Evolutionary conservation across 2,113 vertebrate species (phyloP), one percentile per base, ranked within the genome.

Genomic region (Hippolais icterina): DNA sequence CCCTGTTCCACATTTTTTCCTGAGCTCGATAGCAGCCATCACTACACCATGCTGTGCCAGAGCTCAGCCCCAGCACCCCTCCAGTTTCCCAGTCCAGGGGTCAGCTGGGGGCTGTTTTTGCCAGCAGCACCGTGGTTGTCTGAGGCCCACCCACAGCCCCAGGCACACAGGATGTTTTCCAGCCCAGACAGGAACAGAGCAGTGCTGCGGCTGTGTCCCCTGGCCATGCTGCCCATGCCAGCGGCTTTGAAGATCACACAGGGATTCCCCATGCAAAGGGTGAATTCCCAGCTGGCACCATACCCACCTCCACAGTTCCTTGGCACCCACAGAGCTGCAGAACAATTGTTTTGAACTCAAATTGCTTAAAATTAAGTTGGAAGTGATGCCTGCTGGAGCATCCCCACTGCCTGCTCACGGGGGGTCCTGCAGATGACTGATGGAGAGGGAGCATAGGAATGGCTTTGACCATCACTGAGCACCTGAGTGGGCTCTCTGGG

Each of bases 251-350:
- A 95, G 89, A 61, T 69, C 80, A 22, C 12, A 0, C 61, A 96
- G 94, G 91, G 91, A 95, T 96, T 95, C 69, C 96, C 89, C 81
- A 0, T 76, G 49, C 3, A 0, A 37, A 87, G 87, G 91, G 91
- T 89, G 83, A 96, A 96, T 97, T 96, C 94, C 91, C 93, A 95
- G 44, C 65, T 93, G 91, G 93, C 89, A 84, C 69, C 46, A 3
- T 65, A 78, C 91, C 69, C 87, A 41, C 44, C 53, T 89, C 59
- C 2, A 2, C 59, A 1, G 3, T 12, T 85, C 85, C 79, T 83
- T 89, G 90, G 95, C 91, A 92, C 63, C 60, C 71, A 17, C 23
- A 24, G 81, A 79, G 60, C 61, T 0, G 0, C 4, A 5, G 42
- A 77, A 31, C 4, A 6, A 31, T 56, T 68, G n/a, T 80, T 95